Evolutionary conservation across 1,140 invertebrate genomes (phyloP).

Genomic region (Pollicipes pollicipes): DNA sequence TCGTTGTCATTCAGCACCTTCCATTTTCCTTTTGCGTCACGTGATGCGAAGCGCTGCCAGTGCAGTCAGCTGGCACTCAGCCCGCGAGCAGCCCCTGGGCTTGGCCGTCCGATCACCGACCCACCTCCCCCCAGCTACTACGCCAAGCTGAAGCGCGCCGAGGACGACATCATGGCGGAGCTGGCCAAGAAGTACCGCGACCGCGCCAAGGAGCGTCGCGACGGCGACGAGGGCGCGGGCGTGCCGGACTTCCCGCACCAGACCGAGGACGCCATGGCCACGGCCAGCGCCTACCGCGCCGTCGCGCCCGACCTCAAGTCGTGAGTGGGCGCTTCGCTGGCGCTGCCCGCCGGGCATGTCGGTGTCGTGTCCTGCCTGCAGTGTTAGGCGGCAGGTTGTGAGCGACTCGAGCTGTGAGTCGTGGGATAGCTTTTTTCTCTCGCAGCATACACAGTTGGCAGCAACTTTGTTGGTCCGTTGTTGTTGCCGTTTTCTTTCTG

Average conservation of each 20-base stretch:
- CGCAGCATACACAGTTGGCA: too few relatives aligned
- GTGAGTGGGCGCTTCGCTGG: constrained; percentile 41
- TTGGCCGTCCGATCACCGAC: constrained; percentile 21
- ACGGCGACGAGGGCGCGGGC: constrained; percentile 38
- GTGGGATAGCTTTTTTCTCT: too few relatives aligned
- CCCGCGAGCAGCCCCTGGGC: constrained; percentile 27
- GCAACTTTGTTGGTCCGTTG: too few relatives aligned
- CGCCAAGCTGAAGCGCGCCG: constrained; percentile 83
- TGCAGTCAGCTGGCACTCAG: constrained; percentile 18
- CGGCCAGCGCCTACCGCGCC: constrained; percentile 75
- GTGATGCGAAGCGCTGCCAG: constrained; percentile 34
- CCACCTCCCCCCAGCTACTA: constrained; percentile 45
- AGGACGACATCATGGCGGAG: constrained; percentile 88
- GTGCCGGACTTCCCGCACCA: constrained; percentile 43
- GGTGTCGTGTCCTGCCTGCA: too few relatives aligned
- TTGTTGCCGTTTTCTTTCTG: too few relatives aligned
- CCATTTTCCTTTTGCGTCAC: constrained; percentile 38
- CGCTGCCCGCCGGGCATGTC: too few relatives aligned
- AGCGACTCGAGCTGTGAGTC: too few relatives aligned
- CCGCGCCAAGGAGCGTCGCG: constrained; percentile 77
- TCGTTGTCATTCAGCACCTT: not conserved
- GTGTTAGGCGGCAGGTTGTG: too few relatives aligned
- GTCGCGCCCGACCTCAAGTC: constrained; percentile 89
- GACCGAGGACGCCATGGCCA: constrained; percentile 62
- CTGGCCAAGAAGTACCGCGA: constrained; percentile 89